Evolutionary conservation across 2,113 vertebrate genomes (phyloP), one percentile per base, ranked within the genome.

Genomic region (Morone saxatilis): DNA sequence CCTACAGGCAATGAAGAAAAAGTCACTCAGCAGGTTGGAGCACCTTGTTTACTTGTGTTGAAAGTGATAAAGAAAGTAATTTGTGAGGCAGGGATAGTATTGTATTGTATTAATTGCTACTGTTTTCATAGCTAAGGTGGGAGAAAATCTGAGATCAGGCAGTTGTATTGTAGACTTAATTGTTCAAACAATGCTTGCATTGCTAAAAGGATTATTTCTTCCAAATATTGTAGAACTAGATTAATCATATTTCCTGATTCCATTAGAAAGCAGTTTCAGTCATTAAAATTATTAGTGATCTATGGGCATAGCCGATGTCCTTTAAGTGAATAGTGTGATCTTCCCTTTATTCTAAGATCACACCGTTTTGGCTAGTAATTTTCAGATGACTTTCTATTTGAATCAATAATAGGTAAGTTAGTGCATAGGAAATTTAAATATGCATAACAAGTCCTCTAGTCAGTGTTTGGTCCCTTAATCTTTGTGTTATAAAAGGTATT

Each of bases 281-380:
- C 81, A 84, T 89, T 89, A 61, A 73, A 89, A 86, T 85, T 53
- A 90, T 82, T 77, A 83, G 71, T 83, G 84, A 90, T 93, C 79
- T 81, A 63, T 87, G 84, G 40, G 78, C 68, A 88, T 65, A 51
- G 76, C 79, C 7, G 22, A 78, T 56, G 85, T 83, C 85, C 85
- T 90, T 89, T 31, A 85, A 85, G 82, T 76, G 67, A 87, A 76
- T 54, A 81, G 82, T 89, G 83, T 91, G 91, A 91, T 91, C 92
- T 89, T 61, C 43, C 40, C 77, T 91, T 91, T 84, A 79, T 88
- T 88, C 76, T 73, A 19, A 86, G 83, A 89, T 92, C 92, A 91
- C 78, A 92, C 36, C 76, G 71, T 85, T 78, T 71, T 87, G 65
- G 76, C 72, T 83, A 22, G 83, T 91, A n/a, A 91, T 90, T 92